Conservation (phyloP, 2,888 invertebrate species). For the Drosophila anomelani region DNA sequence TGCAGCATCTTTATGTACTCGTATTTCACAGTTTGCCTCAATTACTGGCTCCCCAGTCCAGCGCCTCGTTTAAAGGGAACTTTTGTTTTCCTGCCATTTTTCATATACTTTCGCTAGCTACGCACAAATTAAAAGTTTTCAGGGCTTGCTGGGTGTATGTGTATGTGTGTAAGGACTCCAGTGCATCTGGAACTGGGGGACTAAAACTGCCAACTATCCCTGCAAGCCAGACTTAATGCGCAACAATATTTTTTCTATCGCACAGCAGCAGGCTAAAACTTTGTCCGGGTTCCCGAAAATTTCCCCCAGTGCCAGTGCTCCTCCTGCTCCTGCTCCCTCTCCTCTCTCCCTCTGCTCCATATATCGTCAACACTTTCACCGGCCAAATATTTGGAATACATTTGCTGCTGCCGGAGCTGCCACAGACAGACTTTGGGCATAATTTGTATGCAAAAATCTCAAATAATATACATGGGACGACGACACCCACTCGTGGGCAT, state of each 20-base stretch:
- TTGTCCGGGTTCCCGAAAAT: slow-evolving; percentile 21
- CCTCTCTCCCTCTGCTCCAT: slow-evolving; percentile 11
- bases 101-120: slow-evolving; percentile 53
- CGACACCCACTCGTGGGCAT: slow-evolving; percentile 23
- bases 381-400: slow-evolving; percentile 71
- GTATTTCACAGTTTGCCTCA: slow-evolving; percentile 46
- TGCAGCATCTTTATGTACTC: slow-evolving; percentile 25
- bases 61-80: slow-evolving; percentile 24
- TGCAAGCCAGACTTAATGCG: slow-evolving; percentile 49
- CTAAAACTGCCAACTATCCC: slow-evolving; percentile 33
- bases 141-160: background rate
- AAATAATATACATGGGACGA: slow-evolving; percentile 56
- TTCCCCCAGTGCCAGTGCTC: background rate
- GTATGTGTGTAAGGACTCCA: slow-evolving; percentile 4
- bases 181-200: slow-evolving; percentile 25
- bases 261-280: slow-evolving; percentile 37
- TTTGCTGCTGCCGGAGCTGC: slow-evolving; percentile 24
- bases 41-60: slow-evolving; percentile 36
- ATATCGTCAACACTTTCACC: slow-evolving; percentile 69
- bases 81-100: slow-evolving; percentile 51
- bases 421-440: slow-evolving; percentile 56
- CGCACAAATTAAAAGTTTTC: slow-evolving; percentile 56
- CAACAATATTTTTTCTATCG: slow-evolving; percentile 47
- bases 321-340: background rate
- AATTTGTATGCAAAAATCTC: slow-evolving; percentile 72